phyloP scores from a whole-genome alignment of 2,888 invertebrate genomes.

The Lasioglossum morio region DNA sequence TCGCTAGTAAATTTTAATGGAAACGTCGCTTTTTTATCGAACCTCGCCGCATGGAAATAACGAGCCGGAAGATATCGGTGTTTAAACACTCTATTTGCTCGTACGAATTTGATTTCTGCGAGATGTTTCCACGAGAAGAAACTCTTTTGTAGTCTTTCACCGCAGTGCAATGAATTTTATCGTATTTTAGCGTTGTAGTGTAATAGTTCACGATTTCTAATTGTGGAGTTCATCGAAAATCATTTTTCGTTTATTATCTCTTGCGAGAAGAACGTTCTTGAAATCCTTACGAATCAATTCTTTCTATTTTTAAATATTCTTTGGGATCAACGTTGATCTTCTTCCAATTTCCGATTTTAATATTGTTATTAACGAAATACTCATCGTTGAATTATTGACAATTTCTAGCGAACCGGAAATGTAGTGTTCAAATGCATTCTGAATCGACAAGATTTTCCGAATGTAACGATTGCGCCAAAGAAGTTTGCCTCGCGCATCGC shows the following conservation, averaged over 20 bases:
- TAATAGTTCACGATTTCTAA: not conserved
- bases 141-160: not conserved
- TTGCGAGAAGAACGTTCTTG: no score
- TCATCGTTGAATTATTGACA: not conserved
- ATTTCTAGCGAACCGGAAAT: no score
- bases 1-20: slow-evolving; percentile 47
- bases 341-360: not conserved
- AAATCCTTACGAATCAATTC: no score
- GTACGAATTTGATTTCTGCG: not conserved
- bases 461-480: not conserved
- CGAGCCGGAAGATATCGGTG: not conserved
- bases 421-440: no score
- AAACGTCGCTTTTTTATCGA: slow-evolving; percentile 27
- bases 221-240: not conserved
- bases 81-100: slow-evolving; percentile 23
- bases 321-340: no score
- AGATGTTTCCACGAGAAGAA: not conserved
- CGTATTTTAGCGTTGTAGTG: not conserved
- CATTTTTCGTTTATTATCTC: no score
- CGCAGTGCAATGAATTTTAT: no score
- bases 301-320: no score
- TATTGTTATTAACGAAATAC: not conserved
- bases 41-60: slow-evolving; percentile 17
- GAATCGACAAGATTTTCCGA: not conserved
- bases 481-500: not conserved